A percentile compares a stretch with the other conserved stretches of the same genome.
Evolutionary conservation across 1,140 invertebrate genomes (phyloP).

Genomic region (Venturia canescens): DNA sequence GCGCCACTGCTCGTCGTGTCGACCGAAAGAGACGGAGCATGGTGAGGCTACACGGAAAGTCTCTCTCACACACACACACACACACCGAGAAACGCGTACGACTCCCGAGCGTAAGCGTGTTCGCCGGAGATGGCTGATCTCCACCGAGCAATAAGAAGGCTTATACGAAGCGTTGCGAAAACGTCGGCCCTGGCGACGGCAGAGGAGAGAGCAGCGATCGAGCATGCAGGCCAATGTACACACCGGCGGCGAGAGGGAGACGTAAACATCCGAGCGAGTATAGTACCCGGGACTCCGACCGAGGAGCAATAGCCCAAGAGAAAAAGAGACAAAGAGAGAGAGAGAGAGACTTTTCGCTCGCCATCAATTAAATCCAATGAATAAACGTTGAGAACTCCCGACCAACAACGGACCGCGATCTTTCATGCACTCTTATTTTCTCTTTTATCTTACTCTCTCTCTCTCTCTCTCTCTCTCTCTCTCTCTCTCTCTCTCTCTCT

Average conservation of each 20-base stretch:
- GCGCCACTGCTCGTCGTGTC: slow-evolving; percentile 10
- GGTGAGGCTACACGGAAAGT: background rate
- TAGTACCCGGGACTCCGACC: background rate
- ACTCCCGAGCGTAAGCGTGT: slow-evolving; percentile 23
- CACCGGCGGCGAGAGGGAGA: slow-evolving; percentile 30
- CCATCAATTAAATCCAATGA: slow-evolving; percentile 24
- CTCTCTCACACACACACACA: background rate
- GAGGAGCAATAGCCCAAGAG: no score
- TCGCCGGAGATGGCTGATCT: slow-evolving; percentile 66
- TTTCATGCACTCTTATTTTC: slow-evolving; percentile 10
- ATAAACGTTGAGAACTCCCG: slow-evolving; percentile 33
- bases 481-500: background rate
- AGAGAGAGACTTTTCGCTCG: background rate
- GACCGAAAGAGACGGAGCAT: background rate
- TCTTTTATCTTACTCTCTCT: background rate
- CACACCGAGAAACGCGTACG: background rate
- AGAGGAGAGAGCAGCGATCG: slow-evolving; percentile 33
- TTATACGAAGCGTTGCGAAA: slow-evolving; percentile 71
- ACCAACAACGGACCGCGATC: background rate
- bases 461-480: background rate
- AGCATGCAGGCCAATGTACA: no score
- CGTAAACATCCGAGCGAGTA: slow-evolving; percentile 53
- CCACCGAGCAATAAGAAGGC: slow-evolving; percentile 70
- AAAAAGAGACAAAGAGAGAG: no score
- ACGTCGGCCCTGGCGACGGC: slow-evolving; percentile 62